phyloP scores from a whole-genome alignment of 2,797 vertebrate species.

The Crenuchus spilurus region DNA sequence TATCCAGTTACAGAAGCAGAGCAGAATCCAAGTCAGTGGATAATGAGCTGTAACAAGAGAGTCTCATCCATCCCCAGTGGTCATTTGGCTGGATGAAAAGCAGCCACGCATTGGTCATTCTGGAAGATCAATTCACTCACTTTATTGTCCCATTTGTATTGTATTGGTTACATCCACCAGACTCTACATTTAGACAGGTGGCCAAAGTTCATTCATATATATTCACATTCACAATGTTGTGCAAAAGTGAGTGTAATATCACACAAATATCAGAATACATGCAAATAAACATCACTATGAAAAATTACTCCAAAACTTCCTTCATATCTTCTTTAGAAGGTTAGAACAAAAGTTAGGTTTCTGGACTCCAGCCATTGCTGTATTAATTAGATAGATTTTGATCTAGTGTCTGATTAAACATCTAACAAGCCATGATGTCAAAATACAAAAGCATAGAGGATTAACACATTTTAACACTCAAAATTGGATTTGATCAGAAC shows the following conservation, averaged over 20 bases:
- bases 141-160: slow-evolving; percentile 2
- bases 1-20: slow-evolving; percentile 3
- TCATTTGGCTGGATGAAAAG: slow-evolving; percentile 34
- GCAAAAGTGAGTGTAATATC: too few species aligned
- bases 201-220: too few species aligned
- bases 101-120: slow-evolving; percentile 27
- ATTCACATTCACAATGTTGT: too few species aligned
- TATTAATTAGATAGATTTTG: too few species aligned
- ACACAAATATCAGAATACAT: too few species aligned
- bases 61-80: slow-evolving; percentile 26
- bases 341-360: not conserved
- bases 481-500: not conserved
- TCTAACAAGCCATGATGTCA: too few species aligned
- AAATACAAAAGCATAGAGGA: not conserved
- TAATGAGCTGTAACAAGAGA: slow-evolving; percentile 46
- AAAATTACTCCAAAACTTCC: too few species aligned
- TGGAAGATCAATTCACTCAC: slow-evolving; percentile 20
- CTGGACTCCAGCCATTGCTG: not conserved
- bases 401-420: too few species aligned
- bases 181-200: not conserved
- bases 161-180: not conserved
- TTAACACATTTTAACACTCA: not conserved
- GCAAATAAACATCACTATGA: too few species aligned
- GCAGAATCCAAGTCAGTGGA: slow-evolving; percentile 17
- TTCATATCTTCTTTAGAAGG: too few species aligned